phyloP scores from a whole-genome alignment of 2,888 invertebrate species.

The Apodemia mormo region DNA sequence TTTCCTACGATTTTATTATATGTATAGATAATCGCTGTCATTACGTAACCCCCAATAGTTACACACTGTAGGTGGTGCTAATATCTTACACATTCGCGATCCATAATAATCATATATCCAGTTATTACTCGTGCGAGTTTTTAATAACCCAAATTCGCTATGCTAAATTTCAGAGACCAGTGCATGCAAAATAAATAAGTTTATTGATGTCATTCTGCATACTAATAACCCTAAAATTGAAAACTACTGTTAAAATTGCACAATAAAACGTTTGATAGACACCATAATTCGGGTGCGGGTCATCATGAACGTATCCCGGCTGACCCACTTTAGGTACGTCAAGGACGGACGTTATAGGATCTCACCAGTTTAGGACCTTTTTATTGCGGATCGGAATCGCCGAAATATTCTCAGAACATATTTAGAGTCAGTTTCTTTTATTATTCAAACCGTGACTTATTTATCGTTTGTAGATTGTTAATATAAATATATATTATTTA shows the following conservation, averaged over 20 bases:
- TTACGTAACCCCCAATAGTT: too few species aligned
- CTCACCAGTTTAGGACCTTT: constrained; percentile 4
- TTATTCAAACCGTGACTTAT: constrained; percentile 3
- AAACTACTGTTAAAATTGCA: not conserved
- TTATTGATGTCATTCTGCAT: not conserved
- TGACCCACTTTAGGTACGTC: constrained; percentile 8
- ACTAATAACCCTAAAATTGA: constrained; percentile 1
- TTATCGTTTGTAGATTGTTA: not conserved
- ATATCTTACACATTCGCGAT: too few species aligned
- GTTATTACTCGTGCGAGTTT: too few species aligned
- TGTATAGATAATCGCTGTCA: too few species aligned
- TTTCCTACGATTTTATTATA: too few species aligned
- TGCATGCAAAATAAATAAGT: not conserved
- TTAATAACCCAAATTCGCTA: too few species aligned
- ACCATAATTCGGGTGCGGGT: constrained; percentile 4
- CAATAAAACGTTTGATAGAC: constrained; percentile 10
- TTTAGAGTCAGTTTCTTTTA: constrained; percentile 4
- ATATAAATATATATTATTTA: too few species aligned
- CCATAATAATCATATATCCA: too few species aligned
- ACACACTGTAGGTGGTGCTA: too few species aligned
- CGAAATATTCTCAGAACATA: not conserved
- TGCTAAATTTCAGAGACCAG: too few species aligned
- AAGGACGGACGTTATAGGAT: constrained; percentile 2
- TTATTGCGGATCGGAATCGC: constrained; percentile 15
- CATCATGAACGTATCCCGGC: not conserved